Evolutionary conservation across 1,140 invertebrate genomes (phyloP), one percentile per base, ranked within the genome.

Genomic region (Lepidurus couesii): DNA sequence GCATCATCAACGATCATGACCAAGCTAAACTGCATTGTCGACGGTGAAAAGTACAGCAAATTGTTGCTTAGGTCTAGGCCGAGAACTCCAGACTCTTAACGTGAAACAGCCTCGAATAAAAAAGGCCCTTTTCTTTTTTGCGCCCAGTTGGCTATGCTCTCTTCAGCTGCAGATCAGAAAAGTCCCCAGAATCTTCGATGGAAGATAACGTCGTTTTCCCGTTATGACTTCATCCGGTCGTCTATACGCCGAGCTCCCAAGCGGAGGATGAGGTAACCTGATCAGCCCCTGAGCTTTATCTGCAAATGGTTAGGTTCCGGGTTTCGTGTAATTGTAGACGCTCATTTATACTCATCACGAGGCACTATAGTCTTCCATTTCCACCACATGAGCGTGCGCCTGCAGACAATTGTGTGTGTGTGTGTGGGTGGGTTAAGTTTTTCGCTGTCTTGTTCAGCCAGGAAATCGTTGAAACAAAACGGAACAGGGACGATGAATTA

Each of bases 321-420:
- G 53, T 65, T 65, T 65, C 53, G 53, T 65, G 53, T 65, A 65
- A 65, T 65, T 65, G 53, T 65, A 65, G 53, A 65, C 53, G 53
- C 53, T 65, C 53, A 65, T 65, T 65, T 65, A 65, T 65, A 65
- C 53, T 65, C 53, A 5, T 65, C 53, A 65, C n/a, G 53, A 21
- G 53, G 21, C n/a, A 65, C 9, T 65, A 7, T 21, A n/a, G 16
- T 13, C 53, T 21, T 65, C 21, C 53, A 13, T 13, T 16, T 16
- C 53, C 53, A 65, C 53, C 53, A 65, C 21, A 21, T 65, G 53
- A 13, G 53, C 53, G 53, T 65, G 53, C 21, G 53, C 3, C 53
- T 11, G 53, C 13, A 65, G 53, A 47, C 16, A 65, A 65, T 65
- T 16, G 11, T 3, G 11, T 65, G 47, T 16, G 11, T 3, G 11